These are phyloP conservation scores for Hoplodrina ambigua DNA, from an alignment of 2,888 invertebrate genomes.

Conservation along the genomic window DNA sequence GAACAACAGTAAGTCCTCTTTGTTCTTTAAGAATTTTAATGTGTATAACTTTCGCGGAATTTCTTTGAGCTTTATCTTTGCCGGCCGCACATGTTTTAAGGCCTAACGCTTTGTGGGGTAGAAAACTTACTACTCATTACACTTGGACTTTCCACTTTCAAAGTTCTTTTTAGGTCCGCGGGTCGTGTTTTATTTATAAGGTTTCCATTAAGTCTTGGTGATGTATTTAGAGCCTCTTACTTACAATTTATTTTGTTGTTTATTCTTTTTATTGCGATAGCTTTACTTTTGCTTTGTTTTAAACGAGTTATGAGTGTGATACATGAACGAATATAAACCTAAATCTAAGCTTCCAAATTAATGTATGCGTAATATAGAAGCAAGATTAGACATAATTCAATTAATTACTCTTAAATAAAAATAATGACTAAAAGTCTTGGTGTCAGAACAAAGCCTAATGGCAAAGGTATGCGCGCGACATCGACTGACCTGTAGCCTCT, in stretches of 20 bases:
- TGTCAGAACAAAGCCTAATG: constrained; percentile 20
- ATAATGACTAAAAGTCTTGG: constrained; percentile 18
- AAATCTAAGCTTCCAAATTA: background rate
- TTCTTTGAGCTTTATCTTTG: constrained; percentile 49
- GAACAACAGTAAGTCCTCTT: constrained; percentile 55
- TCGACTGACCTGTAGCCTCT: constrained; percentile 48
- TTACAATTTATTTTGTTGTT: background rate
- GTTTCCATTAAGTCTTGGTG: constrained; percentile 3
- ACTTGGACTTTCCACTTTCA: constrained; percentile 41
- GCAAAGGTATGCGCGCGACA: constrained; percentile 40
- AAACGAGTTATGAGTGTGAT: background rate
- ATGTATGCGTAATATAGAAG: background rate
- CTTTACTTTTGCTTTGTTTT: background rate
- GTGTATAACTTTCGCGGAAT: constrained; percentile 58
- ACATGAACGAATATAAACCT: no score
- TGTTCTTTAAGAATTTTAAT: constrained; percentile 58
- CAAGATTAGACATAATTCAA: background rate
- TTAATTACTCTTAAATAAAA: background rate
- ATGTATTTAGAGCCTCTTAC: constrained; percentile 6
- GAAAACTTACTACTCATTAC: constrained; percentile 41
- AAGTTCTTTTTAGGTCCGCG: constrained; percentile 25
- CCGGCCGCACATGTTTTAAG: constrained; percentile 42
- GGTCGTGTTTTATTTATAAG: constrained; percentile 31
- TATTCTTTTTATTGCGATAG: background rate
- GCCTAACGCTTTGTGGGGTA: constrained; percentile 51